Evolutionary conservation across 2,797 vertebrate species (phyloP).

Genomic region (Anolis apletophallus): DNA sequence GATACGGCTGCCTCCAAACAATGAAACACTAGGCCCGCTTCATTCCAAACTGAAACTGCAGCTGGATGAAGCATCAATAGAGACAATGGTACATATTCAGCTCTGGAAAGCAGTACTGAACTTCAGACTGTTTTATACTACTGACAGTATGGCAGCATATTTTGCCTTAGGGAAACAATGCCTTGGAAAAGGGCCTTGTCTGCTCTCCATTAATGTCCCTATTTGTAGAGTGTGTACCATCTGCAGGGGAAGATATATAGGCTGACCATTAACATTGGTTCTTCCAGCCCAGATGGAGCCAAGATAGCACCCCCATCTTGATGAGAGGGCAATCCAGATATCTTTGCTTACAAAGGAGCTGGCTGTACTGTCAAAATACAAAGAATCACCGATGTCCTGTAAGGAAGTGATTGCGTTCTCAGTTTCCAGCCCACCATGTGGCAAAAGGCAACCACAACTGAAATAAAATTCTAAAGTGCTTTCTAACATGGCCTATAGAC

Average conservation of each 20-base stretch:
- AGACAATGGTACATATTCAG: not conserved
- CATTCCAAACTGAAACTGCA: slow-evolving; percentile 3
- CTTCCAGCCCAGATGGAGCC: not conserved
- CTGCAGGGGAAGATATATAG: not conserved
- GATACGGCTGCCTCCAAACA: not conserved
- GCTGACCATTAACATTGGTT: not conserved
- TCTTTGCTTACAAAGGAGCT: not conserved
- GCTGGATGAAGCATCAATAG: not conserved
- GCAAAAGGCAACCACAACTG: not conserved
- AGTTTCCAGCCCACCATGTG: not conserved
- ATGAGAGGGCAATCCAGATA: not conserved
- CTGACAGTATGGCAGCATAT: not conserved
- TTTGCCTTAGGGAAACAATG: slow-evolving; percentile 1
- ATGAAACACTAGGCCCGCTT: not conserved
- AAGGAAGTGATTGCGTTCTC: not conserved
- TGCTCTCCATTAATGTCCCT: not conserved
- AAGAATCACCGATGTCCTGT: not conserved
- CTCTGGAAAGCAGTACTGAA: not conserved
- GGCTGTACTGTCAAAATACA: not conserved
- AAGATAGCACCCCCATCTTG: not conserved
- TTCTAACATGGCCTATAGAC: not conserved
- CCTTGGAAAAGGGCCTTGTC: not conserved
- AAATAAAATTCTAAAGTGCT: not conserved
- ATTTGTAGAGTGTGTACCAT: not conserved
- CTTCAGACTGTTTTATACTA: not conserved